phyloP scores from a whole-genome alignment of 2,113 vertebrate species.

The Hippocampus mohnikei region DNA sequence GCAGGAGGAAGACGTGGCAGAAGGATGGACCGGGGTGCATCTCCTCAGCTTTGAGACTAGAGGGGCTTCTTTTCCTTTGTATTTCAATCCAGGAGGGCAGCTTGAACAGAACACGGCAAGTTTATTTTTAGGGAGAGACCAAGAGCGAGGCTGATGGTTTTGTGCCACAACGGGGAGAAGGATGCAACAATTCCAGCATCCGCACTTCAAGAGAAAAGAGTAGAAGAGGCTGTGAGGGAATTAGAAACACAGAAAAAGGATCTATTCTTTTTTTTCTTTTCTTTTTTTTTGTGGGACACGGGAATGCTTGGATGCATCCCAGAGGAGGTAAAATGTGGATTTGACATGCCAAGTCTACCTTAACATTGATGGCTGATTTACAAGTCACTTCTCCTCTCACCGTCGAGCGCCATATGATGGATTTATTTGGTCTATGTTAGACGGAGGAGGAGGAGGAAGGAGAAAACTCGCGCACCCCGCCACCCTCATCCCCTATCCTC shows the following conservation, averaged over 20 bases:
- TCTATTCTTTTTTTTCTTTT: background rate
- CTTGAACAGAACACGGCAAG: background rate
- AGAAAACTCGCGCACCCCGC: slow-evolving; percentile 41
- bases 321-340: slow-evolving; percentile 42
- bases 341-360: slow-evolving; percentile 48
- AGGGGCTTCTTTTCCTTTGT: slow-evolving; percentile 19
- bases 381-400: slow-evolving; percentile 21
- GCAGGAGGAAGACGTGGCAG: slow-evolving; percentile 1
- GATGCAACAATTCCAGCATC: slow-evolving; percentile 19
- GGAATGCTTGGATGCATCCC: slow-evolving; percentile 26
- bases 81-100: background rate
- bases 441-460: slow-evolving; percentile 53
- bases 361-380: slow-evolving; percentile 3
- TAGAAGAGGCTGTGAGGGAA: background rate
- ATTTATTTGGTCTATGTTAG: slow-evolving; percentile 60
- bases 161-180: slow-evolving; percentile 1
- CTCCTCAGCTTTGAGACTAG: slow-evolving; percentile 44
- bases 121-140: background rate
- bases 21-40: slow-evolving; percentile 23
- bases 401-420: slow-evolving; percentile 45
- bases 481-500: slow-evolving; percentile 7
- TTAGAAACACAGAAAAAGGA: background rate
- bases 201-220: slow-evolving; percentile 11
- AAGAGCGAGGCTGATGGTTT: slow-evolving; percentile 20
- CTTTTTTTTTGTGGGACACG: too few species aligned